Evolutionary conservation across 2,888 invertebrate genomes (phyloP), one percentile per base, ranked within the genome.

Genomic region (Tinea trinotella): DNA sequence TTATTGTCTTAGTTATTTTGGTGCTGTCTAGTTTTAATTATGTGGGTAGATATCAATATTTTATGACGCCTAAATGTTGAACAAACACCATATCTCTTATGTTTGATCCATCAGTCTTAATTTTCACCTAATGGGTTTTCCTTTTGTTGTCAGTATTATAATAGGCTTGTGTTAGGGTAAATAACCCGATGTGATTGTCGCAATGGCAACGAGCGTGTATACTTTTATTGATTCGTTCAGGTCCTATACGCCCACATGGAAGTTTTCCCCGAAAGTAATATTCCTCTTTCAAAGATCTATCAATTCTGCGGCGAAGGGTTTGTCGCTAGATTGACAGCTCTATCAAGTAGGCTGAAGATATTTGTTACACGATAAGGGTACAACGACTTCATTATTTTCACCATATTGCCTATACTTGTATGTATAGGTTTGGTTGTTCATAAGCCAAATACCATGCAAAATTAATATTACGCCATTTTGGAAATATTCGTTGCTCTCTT

Each of bases 251-350:
- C 40, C 40, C 15, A 40, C 40, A 13, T 30, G 30, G n/a, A 30
- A 30, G 30, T 15, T 40, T 13, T 40, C 6, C n/a, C 40, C 15
- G 40, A 12, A 40, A 40, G 40, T 40, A 15, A 15, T 15, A 40
- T 15, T 13, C 7, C 40, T 40, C n/a, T 35, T 35, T 7, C 35
- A n/a, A 12, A 35, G 35, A 4, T 35, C 74, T 74, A 77, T 79
- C 75, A 72, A 76, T 78, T 75, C 73, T 73, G 67, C 60, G 63
- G 65, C 62, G 60, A 59, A 58, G 61, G 63, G 66, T 71, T 67
- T 15, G 70, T 68, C 59, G 62, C 63, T 65, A 77, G 77, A 79
- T 76, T 74, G 78, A 77, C 76, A 71, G 70, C 65, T 65, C 68
- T 6, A 7, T 9, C 19, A 7, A 19, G n/a, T 18, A 17, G 13